These are phyloP conservation scores for Ephestia elutella DNA, from an alignment of 1,140 invertebrate genomes.

Conservation along the genomic window DNA sequence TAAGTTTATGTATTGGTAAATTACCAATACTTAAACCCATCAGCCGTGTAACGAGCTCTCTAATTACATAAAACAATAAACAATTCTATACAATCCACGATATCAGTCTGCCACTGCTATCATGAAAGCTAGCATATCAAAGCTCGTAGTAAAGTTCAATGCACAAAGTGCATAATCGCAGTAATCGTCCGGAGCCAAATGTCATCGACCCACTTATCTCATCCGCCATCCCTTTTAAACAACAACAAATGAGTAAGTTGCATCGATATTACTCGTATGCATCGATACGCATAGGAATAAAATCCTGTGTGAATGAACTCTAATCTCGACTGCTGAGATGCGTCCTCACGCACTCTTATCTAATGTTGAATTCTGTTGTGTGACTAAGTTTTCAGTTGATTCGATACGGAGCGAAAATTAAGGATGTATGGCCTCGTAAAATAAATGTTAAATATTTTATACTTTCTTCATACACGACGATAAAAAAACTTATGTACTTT, in stretches of 20 bases:
- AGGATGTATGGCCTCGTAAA: too few relatives aligned
- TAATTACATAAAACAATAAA: too few relatives aligned
- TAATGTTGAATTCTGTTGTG: not conserved
- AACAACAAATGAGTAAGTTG: slow-evolving; percentile 73
- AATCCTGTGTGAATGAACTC: slow-evolving; percentile 74
- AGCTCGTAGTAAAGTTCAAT: slow-evolving; percentile 64
- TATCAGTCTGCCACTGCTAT: not conserved
- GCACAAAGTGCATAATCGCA: slow-evolving; percentile 72
- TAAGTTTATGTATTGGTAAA: too few relatives aligned
- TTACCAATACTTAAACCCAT: too few relatives aligned
- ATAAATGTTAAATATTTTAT: too few relatives aligned
- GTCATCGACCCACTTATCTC: slow-evolving; percentile 72
- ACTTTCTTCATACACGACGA: too few relatives aligned
- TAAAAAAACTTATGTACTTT: too few relatives aligned
- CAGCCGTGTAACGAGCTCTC: too few relatives aligned
- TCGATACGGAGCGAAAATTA: not conserved
- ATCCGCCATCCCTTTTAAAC: slow-evolving; percentile 73
- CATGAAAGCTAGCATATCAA: slow-evolving; percentile 23
- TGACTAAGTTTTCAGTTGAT: not conserved
- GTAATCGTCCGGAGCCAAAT: slow-evolving; percentile 70
- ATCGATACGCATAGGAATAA: slow-evolving; percentile 70
- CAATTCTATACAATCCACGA: too few relatives aligned
- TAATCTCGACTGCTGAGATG: slow-evolving; percentile 60
- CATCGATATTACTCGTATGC: slow-evolving; percentile 56
- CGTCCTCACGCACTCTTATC: slow-evolving; percentile 24